Evolutionary conservation across 2,113 vertebrate species (phyloP).

Genomic region (Phalacrocorax brasilianus): DNA sequence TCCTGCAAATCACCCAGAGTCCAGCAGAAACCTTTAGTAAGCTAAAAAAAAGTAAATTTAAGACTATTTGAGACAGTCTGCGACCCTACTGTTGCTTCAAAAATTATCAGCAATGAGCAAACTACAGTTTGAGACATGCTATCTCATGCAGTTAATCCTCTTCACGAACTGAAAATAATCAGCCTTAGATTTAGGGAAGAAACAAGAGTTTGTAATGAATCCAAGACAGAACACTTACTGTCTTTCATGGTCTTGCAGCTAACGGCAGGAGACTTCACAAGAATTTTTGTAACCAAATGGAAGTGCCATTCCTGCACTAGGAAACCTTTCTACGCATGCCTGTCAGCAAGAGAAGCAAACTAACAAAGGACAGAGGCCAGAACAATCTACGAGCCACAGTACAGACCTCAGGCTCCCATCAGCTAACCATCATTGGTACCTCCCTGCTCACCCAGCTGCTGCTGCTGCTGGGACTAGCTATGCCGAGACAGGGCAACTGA

Average conservation of each 20-base stretch:
- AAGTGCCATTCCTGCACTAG: not conserved
- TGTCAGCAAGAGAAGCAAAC: not conserved
- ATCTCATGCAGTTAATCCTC: not conserved
- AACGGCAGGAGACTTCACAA: not conserved
- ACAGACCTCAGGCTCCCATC: not conserved
- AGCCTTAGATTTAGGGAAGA: not conserved
- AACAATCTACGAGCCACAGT: not conserved
- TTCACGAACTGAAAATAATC: not conserved
- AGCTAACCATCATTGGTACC: not conserved
- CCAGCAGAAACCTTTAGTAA: not conserved
- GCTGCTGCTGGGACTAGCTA: not conserved
- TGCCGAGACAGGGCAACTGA: not conserved
- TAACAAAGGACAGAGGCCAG: not conserved
- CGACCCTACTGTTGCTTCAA: not conserved
- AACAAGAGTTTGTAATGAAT: not conserved
- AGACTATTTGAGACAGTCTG: not conserved
- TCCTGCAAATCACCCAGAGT: not conserved
- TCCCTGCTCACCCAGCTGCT: not conserved
- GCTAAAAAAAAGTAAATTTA: not conserved
- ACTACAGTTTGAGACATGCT: not conserved
- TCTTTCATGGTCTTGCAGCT: not conserved
- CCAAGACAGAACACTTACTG: not conserved
- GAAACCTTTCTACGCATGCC: not conserved
- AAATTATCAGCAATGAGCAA: not conserved
- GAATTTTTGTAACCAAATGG: not conserved